Base-by-base conservation (phyloP, 2,797 vertebrate species). In the Clamator glandarius region DNA sequence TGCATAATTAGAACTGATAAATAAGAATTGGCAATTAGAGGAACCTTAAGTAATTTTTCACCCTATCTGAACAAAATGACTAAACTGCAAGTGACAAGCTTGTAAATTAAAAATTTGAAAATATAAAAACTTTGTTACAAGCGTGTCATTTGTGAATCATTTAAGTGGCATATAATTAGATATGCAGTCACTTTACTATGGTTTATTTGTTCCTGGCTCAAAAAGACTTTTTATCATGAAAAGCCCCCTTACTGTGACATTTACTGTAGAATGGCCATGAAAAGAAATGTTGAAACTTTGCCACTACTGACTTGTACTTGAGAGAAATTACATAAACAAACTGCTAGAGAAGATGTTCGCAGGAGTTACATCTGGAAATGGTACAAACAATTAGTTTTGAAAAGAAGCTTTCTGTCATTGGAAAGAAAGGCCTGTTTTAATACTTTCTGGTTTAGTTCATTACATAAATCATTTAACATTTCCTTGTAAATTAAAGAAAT, bases 61-160 rank as follows among this genome's bases (percentile, higher is more conserved):
- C 35, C 57, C n/a, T 82, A 70, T 78, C 77, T 93, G 48, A 89
- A 93, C 29, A 92, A 93, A 94, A 85, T 76, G 2, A 74, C 48
- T 90, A 80, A 93, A 92, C 26, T 51, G 14, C 33, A 92, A 86
- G 57, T 90, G 89, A 92, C 89, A 96, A 89, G 67, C 72, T 74
- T 88, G 77, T 73, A 87, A 87, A 87, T 88, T 91, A 93, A 84
- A 86, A 87, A 84, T 67, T 29, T 68, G 69, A 82, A 84, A 82
- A 79, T 72, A 68, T 76, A 94, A 84, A 64, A 70, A 59, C 55
- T 91, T 91, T 68, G 83, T 90, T 89, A 61, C 39, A 86, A 88
- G 31, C 87, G 51, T 83, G 44, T 92, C 70, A 89, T 84, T 78
- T 70, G 35, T 94, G 58, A 94, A 85, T 87, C 23, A 59, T 75